Evolutionary conservation across 2,888 invertebrate genomes (phyloP).

Genomic region (Spilosoma lubricipeda): DNA sequence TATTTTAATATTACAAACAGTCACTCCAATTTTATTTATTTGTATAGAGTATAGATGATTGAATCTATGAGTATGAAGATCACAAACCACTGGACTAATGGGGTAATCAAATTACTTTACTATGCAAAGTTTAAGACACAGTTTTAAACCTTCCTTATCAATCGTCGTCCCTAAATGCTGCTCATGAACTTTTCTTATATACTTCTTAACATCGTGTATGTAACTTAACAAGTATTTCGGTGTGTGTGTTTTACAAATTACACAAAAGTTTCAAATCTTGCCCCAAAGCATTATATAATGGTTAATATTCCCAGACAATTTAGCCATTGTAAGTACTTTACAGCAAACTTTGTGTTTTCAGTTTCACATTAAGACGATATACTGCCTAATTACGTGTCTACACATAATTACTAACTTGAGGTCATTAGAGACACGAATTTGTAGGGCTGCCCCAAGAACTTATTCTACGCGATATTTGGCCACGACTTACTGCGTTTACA

Average conservation of each 20-base stretch:
- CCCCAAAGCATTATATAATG: neutral
- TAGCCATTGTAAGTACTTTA: constrained; percentile 29
- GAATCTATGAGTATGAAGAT: no score
- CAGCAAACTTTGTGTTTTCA: constrained; percentile 19
- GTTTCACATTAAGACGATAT: constrained; percentile 33
- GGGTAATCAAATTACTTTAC: neutral
- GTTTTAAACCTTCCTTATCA: neutral
- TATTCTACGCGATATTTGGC: neutral
- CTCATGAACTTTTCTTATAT: neutral
- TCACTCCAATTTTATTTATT: no score
- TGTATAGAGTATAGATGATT: no score
- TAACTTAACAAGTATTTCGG: neutral
- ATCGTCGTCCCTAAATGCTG: neutral
- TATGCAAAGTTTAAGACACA: neutral
- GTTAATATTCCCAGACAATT: constrained; percentile 27
- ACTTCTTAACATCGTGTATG: neutral
- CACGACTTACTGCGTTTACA: neutral
- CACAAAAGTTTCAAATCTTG: neutral
- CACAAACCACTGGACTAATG: no score
- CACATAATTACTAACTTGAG: constrained; percentile 22
- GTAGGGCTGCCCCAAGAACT: neutral
- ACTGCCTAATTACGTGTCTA: constrained; percentile 35
- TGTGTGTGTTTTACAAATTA: neutral
- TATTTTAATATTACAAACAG: no score
- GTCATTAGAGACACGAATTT: constrained; percentile 25